Conservation (phyloP, 2,888 invertebrate genomes). For the Noctua fimbriata region DNA sequence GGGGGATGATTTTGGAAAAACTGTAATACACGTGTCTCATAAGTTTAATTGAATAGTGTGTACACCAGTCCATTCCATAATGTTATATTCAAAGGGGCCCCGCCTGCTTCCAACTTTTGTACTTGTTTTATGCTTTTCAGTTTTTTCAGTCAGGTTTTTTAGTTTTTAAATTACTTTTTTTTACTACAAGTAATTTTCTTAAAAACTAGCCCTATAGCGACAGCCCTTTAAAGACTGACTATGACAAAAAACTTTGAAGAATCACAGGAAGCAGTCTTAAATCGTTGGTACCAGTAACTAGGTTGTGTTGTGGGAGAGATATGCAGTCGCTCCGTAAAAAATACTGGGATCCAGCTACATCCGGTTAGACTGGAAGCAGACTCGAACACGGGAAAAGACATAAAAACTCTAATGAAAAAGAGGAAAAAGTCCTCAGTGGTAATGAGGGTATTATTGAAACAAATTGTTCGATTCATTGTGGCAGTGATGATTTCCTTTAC, state of each 20-base stretch:
- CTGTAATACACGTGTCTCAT: no score
- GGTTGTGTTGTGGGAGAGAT: neutral
- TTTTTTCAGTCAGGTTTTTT: no score
- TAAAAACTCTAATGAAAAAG: neutral
- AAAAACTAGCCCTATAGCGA: neutral
- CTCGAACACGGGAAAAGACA: neutral
- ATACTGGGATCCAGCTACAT: neutral
- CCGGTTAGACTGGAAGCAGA: neutral
- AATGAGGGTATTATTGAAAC: neutral
- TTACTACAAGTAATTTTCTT: neutral
- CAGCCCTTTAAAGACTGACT: neutral
- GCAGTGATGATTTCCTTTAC: neutral
- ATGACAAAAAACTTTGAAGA: neutral
- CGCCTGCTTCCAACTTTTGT: no score
- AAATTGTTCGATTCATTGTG: neutral
- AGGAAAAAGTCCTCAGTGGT: neutral
- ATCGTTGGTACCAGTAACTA: neutral
- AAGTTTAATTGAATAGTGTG: no score
- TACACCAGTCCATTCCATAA: no score
- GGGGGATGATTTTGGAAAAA: no score
- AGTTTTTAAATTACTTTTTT: no score
- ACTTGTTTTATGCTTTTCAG: no score
- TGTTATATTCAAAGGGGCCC: no score
- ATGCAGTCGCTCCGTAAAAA: no score
- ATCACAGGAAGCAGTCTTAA: neutral